Base-by-base conservation (phyloP, 2,797 vertebrate genomes). In the Alectoris magna region DNA sequence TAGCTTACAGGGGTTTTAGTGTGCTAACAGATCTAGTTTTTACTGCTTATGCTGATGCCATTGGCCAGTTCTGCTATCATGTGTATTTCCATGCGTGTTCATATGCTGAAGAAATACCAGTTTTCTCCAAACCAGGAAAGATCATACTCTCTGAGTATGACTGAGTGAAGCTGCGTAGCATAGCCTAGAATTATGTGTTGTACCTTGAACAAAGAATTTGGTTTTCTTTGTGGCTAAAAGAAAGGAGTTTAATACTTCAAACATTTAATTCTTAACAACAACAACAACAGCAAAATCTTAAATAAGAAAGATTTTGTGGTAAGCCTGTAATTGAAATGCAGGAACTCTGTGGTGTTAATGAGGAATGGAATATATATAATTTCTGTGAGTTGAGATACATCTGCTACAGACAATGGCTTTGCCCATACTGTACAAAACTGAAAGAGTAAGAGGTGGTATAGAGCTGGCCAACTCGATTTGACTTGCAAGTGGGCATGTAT, bases 401-500 rank as follows among this genome's bases (percentile, higher is more conserved):
- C 10, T n/a, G 87, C 63, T 83, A 24, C 76, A 69, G 66, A 36
- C 29, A 79, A 10, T 55, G 43, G 7, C 34, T 49, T 3, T 31
- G 55, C 56, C 41, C 60, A 36, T 83, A n/a, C 49, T 51, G 41
- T 44, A 53, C 39, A 59, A 14, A 90, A 56, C 21, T 49, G 29
- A 19, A 71, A 86, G 18, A 46, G 14, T 58, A 46, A 84, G 71
- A 70, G 41, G 43, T 71, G 66, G 9, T 23, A n/a, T 5, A 90
- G 51, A 91, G n/a, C 67, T 89, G n/a, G 67, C 48, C 84, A 71
- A 74, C 31, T 91, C 95, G 38, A 95, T 97, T 97, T 98, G 90
- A 90, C 92, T 98, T 97, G 92, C 95, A 97, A 96, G 90, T 91
- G 26, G 2, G 31, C 75, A n/a, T 90, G 93, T 97, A 34, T 34